Percentiles rank a stretch among this genome's conserved stretches.
Evolutionary conservation across 2,888 invertebrate genomes (phyloP).

Genomic region (Chrysomela aeneicollis): DNA sequence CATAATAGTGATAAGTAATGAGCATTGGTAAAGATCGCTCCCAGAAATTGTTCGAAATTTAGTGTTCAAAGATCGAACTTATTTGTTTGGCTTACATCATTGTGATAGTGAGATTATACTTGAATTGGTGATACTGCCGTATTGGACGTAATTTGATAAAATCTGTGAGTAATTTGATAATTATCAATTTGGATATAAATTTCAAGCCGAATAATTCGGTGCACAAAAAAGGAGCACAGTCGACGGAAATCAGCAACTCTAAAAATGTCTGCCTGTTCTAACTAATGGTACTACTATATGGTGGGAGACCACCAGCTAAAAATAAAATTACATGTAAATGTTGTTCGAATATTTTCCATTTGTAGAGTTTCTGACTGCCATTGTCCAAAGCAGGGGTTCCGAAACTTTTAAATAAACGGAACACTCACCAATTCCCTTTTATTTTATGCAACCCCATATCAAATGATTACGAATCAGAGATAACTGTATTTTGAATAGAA

Average conservation of each 20-base stretch:
- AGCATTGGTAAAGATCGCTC: slow-evolving; percentile 3
- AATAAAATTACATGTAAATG: slow-evolving; percentile 6
- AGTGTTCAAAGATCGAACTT: slow-evolving; percentile 1
- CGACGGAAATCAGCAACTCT: not conserved
- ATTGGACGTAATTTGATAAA: not conserved
- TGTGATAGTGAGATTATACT: not conserved
- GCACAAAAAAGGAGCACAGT: not conserved
- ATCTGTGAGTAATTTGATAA: slow-evolving; percentile 1
- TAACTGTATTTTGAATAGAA: too few relatives aligned
- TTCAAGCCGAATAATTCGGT: not conserved
- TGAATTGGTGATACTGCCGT: not conserved
- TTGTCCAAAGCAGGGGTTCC: too few relatives aligned
- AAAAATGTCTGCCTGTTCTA: slow-evolving; percentile 2
- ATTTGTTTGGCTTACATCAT: not conserved
- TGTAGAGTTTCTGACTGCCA: too few relatives aligned
- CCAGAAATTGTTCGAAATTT: not conserved
- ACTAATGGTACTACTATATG: too few relatives aligned
- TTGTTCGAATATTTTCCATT: too few relatives aligned
- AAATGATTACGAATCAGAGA: too few relatives aligned
- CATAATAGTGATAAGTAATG: too few relatives aligned
- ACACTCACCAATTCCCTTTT: too few relatives aligned
- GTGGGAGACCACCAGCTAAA: slow-evolving; percentile 4
- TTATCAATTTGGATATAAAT: not conserved
- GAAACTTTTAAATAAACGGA: too few relatives aligned
- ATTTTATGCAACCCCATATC: too few relatives aligned